Percentiles rank a stretch among this genome's conserved stretches.
phyloP scores from a whole-genome alignment of 2,113 vertebrate genomes.

The Pontoporia blainvillei region DNA sequence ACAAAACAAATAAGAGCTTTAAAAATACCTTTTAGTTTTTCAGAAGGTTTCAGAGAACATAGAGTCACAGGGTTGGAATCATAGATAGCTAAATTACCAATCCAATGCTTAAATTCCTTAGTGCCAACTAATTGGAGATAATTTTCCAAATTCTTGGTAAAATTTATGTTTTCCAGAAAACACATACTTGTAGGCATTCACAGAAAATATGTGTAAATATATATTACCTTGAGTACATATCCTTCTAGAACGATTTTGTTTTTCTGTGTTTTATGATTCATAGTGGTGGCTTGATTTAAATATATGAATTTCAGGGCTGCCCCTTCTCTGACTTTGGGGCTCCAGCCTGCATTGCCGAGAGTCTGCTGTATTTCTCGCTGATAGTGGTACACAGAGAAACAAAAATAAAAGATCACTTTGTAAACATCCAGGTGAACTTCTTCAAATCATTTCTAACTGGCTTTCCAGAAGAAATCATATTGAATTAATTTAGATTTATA shows the following conservation, averaged over 20 bases:
- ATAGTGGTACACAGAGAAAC: neutral
- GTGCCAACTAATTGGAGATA: neutral
- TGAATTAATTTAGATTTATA: neutral
- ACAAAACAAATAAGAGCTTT: conserved; percentile 26
- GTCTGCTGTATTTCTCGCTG: neutral
- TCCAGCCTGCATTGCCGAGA: neutral
- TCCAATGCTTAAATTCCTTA: neutral
- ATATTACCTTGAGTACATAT: neutral
- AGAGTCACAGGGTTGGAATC: neutral
- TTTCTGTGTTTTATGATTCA: neutral
- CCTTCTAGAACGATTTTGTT: neutral
- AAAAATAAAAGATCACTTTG: neutral
- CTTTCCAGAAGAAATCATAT: neutral
- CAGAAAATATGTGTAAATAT: neutral
- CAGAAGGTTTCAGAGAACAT: neutral
- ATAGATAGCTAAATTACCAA: neutral
- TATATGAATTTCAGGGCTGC: neutral
- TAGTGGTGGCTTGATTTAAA: neutral
- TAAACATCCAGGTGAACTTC: neutral
- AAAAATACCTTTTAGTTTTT: neutral
- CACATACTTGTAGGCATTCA: neutral
- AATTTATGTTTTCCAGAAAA: conserved; percentile 32
- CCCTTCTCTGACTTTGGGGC: neutral
- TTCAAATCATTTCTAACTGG: neutral
- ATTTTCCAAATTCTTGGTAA: conserved; percentile 30